Evolutionary conservation across 2,113 vertebrate genomes (phyloP), one percentile per base, ranked within the genome.

Genomic region (Poeciliopsis occidentalis): DNA sequence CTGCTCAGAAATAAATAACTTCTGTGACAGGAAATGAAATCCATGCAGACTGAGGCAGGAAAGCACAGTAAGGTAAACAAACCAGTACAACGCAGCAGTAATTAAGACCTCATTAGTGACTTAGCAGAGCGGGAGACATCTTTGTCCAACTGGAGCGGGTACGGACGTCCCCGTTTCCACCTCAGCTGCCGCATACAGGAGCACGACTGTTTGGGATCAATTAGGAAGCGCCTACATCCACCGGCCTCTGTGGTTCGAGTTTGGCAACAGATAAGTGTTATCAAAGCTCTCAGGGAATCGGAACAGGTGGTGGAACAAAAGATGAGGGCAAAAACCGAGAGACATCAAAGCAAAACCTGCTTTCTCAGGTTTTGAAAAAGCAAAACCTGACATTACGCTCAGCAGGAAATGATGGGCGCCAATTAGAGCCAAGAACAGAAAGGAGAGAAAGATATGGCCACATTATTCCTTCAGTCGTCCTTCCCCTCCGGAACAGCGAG

Each of bases 31-130:
- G 82, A 87, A 88, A 85, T 81, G 63, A 60, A 77, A 76, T 75
- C 77, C 8, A 39, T 17, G 47, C 61, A 76, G 71, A 79, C 64
- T 72, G 74, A 37, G 69, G 67, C 74, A 67, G 62, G 29, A 82
- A 76, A 75, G 84, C 85, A 85, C 80, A 87, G 88, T 47, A 65
- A 87, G 78, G 85, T 84, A 93, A 93, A 92, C 91, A 93, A 92
- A 91, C 78, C 82, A 79, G 78, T 69, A 13, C 84, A 54, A 54
- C 88, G 87, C 83, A 81, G 75, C 74, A 12, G 78, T 81, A 93
- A 94, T 92, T 87, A 91, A 78, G 84, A 73, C 81, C 89, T 93
- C 84, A 85, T 94, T 94, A 94, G 79, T 77, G 72, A 87, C 75
- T 19, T 57, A 22, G 51, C 51, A 1, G 71, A 92, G 89, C 85